A percentile compares a stretch with the other conserved stretches of the same genome.
Evolutionary conservation across 2,888 invertebrate species (phyloP).

Genomic region (Drosophila crucigera): DNA sequence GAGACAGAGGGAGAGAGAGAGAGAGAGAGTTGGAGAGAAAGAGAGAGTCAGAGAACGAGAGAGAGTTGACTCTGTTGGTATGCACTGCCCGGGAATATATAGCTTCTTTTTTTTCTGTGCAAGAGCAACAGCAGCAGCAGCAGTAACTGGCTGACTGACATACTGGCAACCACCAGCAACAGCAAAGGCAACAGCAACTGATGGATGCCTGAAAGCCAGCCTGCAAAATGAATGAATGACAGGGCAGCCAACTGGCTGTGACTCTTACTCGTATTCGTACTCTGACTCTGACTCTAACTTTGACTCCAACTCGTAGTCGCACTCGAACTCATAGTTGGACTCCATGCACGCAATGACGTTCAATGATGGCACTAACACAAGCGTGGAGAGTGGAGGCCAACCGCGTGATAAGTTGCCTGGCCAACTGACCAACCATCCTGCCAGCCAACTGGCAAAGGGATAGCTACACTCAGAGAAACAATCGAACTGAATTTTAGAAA

Average conservation of each 20-base stretch:
- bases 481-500: neutral
- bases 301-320: neutral
- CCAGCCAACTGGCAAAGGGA: slow-evolving; percentile 18
- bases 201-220: slow-evolving; percentile 75
- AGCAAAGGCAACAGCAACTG: slow-evolving; percentile 57
- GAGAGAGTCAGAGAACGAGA: neutral
- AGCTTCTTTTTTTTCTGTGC: slow-evolving; percentile 39
- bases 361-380: slow-evolving; percentile 56
- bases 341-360: slow-evolving; percentile 55
- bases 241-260: slow-evolving; percentile 64
- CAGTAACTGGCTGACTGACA: slow-evolving; percentile 62
- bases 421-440: slow-evolving; percentile 37
- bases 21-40: neutral
- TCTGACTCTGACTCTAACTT: slow-evolving; percentile 11
- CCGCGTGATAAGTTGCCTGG: slow-evolving; percentile 62
- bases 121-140: slow-evolving; percentile 36
- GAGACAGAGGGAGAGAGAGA: neutral
- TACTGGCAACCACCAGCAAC: slow-evolving; percentile 64
- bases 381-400: slow-evolving; percentile 36
- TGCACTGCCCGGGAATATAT: slow-evolving; percentile 63
- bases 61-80: slow-evolving; percentile 51
- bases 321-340: slow-evolving; percentile 7
- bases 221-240: slow-evolving; percentile 81
- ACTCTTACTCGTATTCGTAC: slow-evolving; percentile 12
- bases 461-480: neutral